Evolutionary conservation across 2,797 vertebrate genomes (phyloP), one percentile per base, ranked within the genome.

Genomic region (Petrocephalus schoutedeni): DNA sequence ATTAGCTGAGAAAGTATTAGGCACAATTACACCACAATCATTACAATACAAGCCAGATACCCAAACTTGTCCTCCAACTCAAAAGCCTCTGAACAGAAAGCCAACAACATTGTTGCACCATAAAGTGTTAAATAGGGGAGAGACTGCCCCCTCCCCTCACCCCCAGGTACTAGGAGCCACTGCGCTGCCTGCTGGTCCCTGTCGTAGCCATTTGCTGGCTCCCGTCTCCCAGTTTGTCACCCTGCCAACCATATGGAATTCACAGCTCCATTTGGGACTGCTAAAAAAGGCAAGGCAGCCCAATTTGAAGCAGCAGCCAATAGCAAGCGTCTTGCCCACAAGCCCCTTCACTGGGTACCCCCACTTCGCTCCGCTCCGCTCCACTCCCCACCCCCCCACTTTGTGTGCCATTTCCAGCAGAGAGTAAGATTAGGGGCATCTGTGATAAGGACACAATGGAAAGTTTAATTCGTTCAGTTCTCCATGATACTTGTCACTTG

Each of bases 281-380:
- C 96, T 97, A 98, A 97, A 97, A 97, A 97, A 97, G 97, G 97
- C 96, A 97, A 98, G 96, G 96, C 96, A 97, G 96, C 95, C 96
- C 96, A 97, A 97, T 96, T 96, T 94, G 95, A 95, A 95, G 94
- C 96, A 95, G 92, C 93, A 97, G 95, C 96, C 96, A 97, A 97
- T 97, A 93, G 91, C 3, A 86, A 92, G 93, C 94, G 95, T 94
- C 94, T 3, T 95, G 61, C 16, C 90, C 49, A 88, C 90, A 91
- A 92, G 90, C 90, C 92, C 90, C 88, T 59, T 2, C 59, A 23
- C 36, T 2, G 32, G 54, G 14, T 19, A 49, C 57, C 28, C 23
- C 23, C n/a, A 28, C 16, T 21, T n/a, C 64, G 12, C 16, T 49
- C 86, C 54, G 80, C 82, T 7, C 41, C 77, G 1, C 3, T 89